Evolutionary conservation across 2,113 vertebrate species (phyloP).

Genomic region (Picathartes gymnocephalus): DNA sequence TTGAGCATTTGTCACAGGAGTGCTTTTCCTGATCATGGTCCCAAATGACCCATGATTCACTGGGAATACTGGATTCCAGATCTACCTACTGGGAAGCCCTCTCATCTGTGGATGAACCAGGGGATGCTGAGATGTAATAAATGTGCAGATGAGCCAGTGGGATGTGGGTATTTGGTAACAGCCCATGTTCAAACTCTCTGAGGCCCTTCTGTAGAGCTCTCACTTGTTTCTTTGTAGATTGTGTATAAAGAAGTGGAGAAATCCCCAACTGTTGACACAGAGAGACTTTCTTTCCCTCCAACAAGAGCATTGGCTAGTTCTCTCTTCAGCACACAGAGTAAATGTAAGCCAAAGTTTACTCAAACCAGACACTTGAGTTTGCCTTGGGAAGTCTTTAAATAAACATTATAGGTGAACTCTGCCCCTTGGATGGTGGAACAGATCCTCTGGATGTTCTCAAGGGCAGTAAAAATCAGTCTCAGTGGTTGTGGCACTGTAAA

Average conservation of each 20-base stretch:
- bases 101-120: not conserved
- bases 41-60: not conserved
- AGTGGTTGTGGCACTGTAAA: not conserved
- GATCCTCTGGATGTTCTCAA: not conserved
- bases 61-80: not conserved
- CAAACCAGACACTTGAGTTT: not conserved
- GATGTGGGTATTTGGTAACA: not conserved
- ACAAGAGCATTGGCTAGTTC: conserved; percentile 63
- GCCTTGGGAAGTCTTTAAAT: not conserved
- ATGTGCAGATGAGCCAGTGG: not conserved
- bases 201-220: not conserved
- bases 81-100: not conserved
- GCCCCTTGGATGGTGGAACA: not conserved
- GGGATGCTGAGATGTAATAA: not conserved
- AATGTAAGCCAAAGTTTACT: conserved; percentile 78
- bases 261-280: conserved; percentile 64
- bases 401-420: not conserved
- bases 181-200: not conserved
- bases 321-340: conserved; percentile 81
- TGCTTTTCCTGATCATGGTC: not conserved
- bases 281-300: conserved; percentile 74
- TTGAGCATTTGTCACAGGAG: not conserved
- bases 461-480: not conserved
- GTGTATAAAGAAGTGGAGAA: conserved; percentile 90
- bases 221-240: conserved; percentile 74